A percentile compares a stretch with the other conserved stretches of the same genome.
Evolutionary conservation across 2,113 vertebrate genomes (phyloP).

Genomic region (Dicrurus megarhynchus): DNA sequence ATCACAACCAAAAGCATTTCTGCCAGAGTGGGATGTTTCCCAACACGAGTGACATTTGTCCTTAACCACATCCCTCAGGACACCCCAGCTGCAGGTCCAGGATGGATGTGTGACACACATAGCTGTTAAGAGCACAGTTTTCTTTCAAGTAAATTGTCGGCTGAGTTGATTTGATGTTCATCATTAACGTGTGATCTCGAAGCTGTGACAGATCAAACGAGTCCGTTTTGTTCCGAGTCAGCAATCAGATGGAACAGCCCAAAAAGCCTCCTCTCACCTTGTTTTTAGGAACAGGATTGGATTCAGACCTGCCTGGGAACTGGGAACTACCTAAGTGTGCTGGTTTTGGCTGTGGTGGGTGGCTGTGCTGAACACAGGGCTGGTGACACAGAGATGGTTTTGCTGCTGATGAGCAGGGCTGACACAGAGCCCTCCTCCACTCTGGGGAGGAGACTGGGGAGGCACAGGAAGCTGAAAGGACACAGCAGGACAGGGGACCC

Average conservation of each 20-base stretch:
- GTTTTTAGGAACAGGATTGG: background rate
- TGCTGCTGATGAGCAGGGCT: background rate
- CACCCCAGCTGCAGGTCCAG: background rate
- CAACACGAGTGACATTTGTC: background rate
- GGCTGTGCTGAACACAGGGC: background rate
- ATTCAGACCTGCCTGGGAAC: background rate
- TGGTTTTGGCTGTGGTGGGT: background rate
- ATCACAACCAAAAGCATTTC: background rate
- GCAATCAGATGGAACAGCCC: background rate
- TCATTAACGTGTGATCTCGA: background rate
- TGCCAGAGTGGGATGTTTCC: background rate
- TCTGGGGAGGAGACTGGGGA: background rate
- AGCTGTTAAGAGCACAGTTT: background rate
- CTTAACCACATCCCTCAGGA: background rate
- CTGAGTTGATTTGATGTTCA: background rate
- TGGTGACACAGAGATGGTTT: background rate
- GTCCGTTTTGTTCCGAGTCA: background rate
- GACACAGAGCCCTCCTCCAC: background rate
- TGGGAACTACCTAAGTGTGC: background rate
- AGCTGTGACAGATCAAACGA: background rate
- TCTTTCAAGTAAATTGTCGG: background rate
- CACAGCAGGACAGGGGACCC: background rate
- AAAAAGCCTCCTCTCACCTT: background rate
- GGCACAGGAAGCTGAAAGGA: background rate
- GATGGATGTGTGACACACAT: background rate